Base-by-base conservation (phyloP, 2,113 vertebrate species). In the Tyto alba region DNA sequence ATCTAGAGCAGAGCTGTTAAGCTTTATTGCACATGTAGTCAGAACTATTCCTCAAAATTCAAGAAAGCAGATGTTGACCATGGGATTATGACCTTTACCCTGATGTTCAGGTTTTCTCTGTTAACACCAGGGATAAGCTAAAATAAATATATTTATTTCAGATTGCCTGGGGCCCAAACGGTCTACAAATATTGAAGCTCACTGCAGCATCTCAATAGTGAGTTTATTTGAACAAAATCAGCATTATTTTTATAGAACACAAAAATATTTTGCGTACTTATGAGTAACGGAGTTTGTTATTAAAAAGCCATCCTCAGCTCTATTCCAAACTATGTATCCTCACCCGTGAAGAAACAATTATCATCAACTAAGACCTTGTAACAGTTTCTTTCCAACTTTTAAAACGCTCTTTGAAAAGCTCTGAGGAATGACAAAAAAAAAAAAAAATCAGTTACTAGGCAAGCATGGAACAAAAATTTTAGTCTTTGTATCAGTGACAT, bases 81-180 rank as follows among this genome's bases (percentile, higher is more conserved):
- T 89, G 91, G 80, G 88, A 92, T 76, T 95, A 25, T 85, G 87
- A 95, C 95, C 91, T 95, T 95, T 95, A 92, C 82, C 91, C 91
- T 88, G 80, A 92, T 95, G 91, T 71, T 95, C 95, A 96, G 89
- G 91, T 96, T 97, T 96, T 85, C 83, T 92, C 53, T 89, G 81
- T 91, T 95, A 95, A 89, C 87, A 94, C 41, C 50, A 66, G 62
- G 67, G 84, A 91, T 79, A 93, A 89, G 26, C 69, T 89, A 76
- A 84, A 97, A 93, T 81, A 92, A 95, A 93, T 96, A 79, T 53
- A 93, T 96, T 95, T 96, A 66, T 72, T 91, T 93, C 74, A 59
- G 32, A 74, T 93, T 94, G 93, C 95, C 95, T 92, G 84, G 17
- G 62, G 94, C 84, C 41, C 53, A 89, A 89, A 85, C 66, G 89